Percentiles rank a stretch among this genome's conserved stretches.
phyloP scores from a whole-genome alignment of 2,797 vertebrate genomes.

The Microctenopoma lineatum region DNA sequence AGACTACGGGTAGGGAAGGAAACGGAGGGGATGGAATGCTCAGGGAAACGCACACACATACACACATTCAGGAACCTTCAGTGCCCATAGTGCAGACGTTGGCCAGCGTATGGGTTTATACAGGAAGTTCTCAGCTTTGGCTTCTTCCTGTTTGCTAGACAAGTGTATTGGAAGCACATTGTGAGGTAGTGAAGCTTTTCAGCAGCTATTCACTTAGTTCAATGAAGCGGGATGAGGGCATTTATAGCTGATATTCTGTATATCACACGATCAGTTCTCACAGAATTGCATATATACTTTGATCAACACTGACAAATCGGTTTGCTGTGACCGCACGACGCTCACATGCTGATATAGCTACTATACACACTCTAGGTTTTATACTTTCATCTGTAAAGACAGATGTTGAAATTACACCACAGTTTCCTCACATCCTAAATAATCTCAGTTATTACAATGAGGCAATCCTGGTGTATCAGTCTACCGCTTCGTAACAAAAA shows the following conservation, averaged over 20 bases:
- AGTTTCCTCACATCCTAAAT: constrained; percentile 50
- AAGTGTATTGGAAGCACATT: constrained; percentile 66
- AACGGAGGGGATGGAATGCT: constrained; percentile 70
- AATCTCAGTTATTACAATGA: constrained; percentile 34
- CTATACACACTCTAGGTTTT: background rate
- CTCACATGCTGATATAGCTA: background rate
- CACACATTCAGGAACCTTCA: constrained; percentile 51
- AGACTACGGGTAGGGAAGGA: constrained; percentile 75
- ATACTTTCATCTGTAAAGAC: background rate
- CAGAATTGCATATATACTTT: too few relatives aligned
- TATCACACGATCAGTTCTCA: too few relatives aligned
- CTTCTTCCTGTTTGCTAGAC: constrained; percentile 83
- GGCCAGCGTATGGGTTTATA: constrained; percentile 71
- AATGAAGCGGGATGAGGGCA: constrained; percentile 40
- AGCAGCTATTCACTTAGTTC: constrained; percentile 59
- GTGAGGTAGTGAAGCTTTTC: constrained; percentile 56
- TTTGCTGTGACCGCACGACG: background rate
- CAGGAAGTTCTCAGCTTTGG: constrained; percentile 85
- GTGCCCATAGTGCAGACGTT: constrained; percentile 58
- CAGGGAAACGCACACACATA: constrained; percentile 42
- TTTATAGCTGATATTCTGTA: too few relatives aligned
- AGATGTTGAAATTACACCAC: constrained; percentile 2
- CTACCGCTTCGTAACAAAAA: constrained; percentile 63
- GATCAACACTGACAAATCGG: background rate
- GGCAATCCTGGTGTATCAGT: constrained; percentile 33